A percentile compares a stretch with the other conserved stretches of the same genome.
These are phyloP conservation scores for Melanostoma mellinum DNA, from an alignment of 2,888 invertebrate genomes.

Conservation along the genomic window DNA sequence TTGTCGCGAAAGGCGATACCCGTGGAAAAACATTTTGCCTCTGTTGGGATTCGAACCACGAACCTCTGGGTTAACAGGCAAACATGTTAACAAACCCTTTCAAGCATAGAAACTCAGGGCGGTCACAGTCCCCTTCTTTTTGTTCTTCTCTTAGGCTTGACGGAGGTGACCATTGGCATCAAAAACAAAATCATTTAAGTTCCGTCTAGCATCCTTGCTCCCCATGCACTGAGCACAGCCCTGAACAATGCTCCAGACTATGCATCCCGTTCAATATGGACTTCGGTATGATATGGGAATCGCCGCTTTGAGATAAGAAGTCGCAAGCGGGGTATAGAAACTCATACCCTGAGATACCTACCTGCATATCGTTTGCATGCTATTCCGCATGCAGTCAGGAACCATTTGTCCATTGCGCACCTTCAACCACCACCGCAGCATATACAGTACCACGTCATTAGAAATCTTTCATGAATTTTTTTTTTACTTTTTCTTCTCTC, in stretches of 20 bases:
- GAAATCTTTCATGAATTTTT: constrained; percentile 37
- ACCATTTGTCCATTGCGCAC: constrained; percentile 55
- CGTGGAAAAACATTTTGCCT: too few relatives aligned
- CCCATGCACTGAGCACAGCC: too few relatives aligned
- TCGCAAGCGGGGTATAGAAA: background rate
- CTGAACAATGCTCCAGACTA: background rate
- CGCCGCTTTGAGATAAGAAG: constrained; percentile 42
- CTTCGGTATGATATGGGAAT: constrained; percentile 33
- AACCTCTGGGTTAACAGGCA: too few relatives aligned
- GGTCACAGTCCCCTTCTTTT: too few relatives aligned
- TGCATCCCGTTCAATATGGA: constrained; percentile 5
- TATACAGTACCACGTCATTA: constrained; percentile 54
- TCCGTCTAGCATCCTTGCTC: too few relatives aligned
- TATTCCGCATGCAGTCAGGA: constrained; percentile 43
- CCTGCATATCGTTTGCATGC: constrained; percentile 56
- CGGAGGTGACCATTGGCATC: too few relatives aligned
- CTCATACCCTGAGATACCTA: background rate
- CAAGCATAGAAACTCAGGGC: too few relatives aligned
- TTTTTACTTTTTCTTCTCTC: background rate
- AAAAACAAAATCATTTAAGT: too few relatives aligned
- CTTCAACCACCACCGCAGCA: background rate
- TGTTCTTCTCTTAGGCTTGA: too few relatives aligned
- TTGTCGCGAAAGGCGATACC: too few relatives aligned
- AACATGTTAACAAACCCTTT: too few relatives aligned
- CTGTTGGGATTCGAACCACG: too few relatives aligned